Evolutionary conservation across 64 coral and sea anemone species (phyloP).

Genomic region (Exaiptasia diaphana): DNA sequence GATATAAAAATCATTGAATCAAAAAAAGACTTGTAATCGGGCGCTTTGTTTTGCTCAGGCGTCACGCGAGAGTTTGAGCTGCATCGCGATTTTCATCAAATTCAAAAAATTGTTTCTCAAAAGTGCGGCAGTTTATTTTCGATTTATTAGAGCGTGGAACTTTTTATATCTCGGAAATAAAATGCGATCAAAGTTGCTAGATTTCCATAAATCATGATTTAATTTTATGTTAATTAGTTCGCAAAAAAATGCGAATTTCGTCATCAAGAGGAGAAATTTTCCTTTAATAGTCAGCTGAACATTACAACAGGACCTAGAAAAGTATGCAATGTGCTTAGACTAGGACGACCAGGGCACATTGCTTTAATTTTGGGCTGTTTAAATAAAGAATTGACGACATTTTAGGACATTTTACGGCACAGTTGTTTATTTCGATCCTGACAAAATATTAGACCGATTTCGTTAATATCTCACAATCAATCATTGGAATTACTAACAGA

Average conservation of each 20-base stretch:
- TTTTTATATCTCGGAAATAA: not conserved
- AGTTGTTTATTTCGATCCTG: no score
- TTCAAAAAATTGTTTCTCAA: not conserved
- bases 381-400: no score
- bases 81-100: not conserved
- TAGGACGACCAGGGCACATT: not conserved
- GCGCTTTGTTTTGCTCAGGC: not conserved
- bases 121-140: not conserved
- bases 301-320: no score
- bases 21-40: not conserved
- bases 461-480: no score
- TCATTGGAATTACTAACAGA: no score
- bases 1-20: not conserved
- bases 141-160: not conserved
- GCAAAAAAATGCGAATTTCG: not conserved
- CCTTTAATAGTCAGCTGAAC: no score
- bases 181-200: constrained; percentile 5
- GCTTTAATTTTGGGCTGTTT: no score
- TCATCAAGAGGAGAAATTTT: no score
- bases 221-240: not conserved
- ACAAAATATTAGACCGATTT: no score
- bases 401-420: no score
- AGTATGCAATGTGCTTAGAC: not conserved
- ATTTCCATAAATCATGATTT: not conserved
- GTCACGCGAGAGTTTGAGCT: not conserved